Conservation (phyloP, 1,140 invertebrate genomes). For the Pteromalus puparum region DNA sequence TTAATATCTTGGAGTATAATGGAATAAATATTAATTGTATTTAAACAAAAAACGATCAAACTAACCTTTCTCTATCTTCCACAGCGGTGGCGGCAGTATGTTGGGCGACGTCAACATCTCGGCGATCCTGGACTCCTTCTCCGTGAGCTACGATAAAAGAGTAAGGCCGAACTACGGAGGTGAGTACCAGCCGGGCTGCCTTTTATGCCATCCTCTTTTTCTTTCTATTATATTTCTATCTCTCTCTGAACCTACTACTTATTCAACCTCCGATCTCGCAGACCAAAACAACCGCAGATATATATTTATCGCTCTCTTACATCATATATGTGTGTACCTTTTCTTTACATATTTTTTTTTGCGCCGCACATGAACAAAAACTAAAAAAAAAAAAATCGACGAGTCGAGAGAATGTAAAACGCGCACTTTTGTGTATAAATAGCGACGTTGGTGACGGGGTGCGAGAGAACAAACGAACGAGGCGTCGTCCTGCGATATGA, state of each 20-base stretch:
- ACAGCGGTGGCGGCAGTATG: slow-evolving; percentile 85
- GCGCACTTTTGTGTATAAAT: not conserved
- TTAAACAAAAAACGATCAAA: too few relatives aligned
- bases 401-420: slow-evolving; percentile 3
- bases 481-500: slow-evolving; percentile 1
- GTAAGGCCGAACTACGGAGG: slow-evolving; percentile 98
- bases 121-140: slow-evolving; percentile 93
- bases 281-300: slow-evolving; percentile 27
- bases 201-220: not conserved
- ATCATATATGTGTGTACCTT: not conserved
- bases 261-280: not conserved
- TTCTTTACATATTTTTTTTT: slow-evolving; percentile 14
- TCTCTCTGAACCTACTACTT: not conserved
- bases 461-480: slow-evolving; percentile 14
- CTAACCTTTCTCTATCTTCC: slow-evolving; percentile 62
- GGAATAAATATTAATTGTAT: too few relatives aligned
- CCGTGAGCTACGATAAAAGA: slow-evolving; percentile 97
- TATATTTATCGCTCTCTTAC: not conserved
- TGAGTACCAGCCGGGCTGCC: slow-evolving; percentile 77
- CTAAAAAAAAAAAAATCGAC: not conserved
- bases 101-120: slow-evolving; percentile 94
- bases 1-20: too few relatives aligned
- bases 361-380: not conserved
- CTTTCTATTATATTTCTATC: not conserved
- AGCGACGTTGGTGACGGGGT: slow-evolving; percentile 42